Evolutionary conservation across 2,888 invertebrate species (phyloP).

Genomic region (Horisme vitalbata): DNA sequence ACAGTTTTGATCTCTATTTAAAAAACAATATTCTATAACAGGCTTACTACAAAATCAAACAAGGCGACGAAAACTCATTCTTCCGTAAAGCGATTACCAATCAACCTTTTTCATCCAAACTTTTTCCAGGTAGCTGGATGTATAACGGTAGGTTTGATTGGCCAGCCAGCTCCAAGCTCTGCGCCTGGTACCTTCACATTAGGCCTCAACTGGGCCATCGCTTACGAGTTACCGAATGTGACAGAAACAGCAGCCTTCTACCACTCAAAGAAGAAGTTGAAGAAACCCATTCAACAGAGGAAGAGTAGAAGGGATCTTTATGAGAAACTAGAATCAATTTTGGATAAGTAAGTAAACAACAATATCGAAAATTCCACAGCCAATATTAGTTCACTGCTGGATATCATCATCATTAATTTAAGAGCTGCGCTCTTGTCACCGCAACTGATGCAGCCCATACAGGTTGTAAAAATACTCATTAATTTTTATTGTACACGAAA

Average conservation of each 20-base stretch:
- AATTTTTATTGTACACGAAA: too few relatives aligned
- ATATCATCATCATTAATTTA: too few relatives aligned
- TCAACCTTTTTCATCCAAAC: too few relatives aligned
- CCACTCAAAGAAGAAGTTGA: slow-evolving; percentile 52
- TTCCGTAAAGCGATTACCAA: too few relatives aligned
- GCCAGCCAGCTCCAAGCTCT: slow-evolving; percentile 77
- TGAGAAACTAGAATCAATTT: slow-evolving; percentile 85
- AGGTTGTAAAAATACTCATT: too few relatives aligned
- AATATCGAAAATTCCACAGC: too few relatives aligned
- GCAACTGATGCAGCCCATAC: too few relatives aligned
- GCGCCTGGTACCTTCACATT: slow-evolving; percentile 83
- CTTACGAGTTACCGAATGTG: slow-evolving; percentile 84
- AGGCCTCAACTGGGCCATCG: slow-evolving; percentile 87
- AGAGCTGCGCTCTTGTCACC: too few relatives aligned
- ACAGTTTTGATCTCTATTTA: too few relatives aligned
- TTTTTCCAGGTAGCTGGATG: slow-evolving; percentile 78
- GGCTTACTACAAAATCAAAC: background rate
- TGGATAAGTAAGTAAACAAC: slow-evolving; percentile 84
- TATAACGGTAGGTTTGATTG: slow-evolving; percentile 82
- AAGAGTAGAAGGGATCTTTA: slow-evolving; percentile 87
- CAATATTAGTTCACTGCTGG: too few relatives aligned
- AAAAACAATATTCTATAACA: too few relatives aligned
- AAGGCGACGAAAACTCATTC: too few relatives aligned
- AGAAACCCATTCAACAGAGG: slow-evolving; percentile 77
- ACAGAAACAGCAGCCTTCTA: slow-evolving; percentile 69